Evolutionary conservation across 1,140 invertebrate genomes (phyloP).

Genomic region (Galleria mellonella): DNA sequence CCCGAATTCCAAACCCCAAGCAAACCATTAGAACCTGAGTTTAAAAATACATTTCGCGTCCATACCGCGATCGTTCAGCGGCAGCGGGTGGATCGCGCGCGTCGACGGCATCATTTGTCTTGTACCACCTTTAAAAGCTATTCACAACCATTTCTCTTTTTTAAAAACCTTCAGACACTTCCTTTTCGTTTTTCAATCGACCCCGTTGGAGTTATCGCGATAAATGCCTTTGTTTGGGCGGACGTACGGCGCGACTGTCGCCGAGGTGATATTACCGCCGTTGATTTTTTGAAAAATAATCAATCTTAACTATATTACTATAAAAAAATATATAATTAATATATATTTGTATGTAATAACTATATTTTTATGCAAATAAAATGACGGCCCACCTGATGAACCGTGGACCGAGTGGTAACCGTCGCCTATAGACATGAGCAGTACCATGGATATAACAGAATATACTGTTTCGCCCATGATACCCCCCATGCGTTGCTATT

Average conservation of each 20-base stretch:
- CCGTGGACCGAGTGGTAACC: too few species aligned
- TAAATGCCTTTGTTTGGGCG: slow-evolving; percentile 52
- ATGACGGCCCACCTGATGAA: too few species aligned
- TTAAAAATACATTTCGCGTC: too few species aligned
- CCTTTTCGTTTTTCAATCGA: slow-evolving; percentile 70
- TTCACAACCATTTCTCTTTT: slow-evolving; percentile 59
- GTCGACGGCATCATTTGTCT: slow-evolving; percentile 19
- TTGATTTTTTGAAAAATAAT: not conserved
- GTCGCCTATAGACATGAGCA: too few species aligned
- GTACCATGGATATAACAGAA: too few species aligned
- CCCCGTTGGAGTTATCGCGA: slow-evolving; percentile 49
- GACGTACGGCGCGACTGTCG: slow-evolving; percentile 11
- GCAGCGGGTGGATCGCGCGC: not conserved
- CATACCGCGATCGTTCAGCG: too few species aligned
- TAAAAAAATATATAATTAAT: not conserved
- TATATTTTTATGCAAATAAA: not conserved
- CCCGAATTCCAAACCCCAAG: too few species aligned
- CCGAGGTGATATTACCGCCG: slow-evolving; percentile 17
- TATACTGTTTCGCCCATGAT: too few species aligned
- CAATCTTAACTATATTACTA: not conserved
- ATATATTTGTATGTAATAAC: not conserved
- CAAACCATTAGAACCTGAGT: too few species aligned
- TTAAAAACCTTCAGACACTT: slow-evolving; percentile 70
- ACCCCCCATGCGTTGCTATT: too few species aligned
- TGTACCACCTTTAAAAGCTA: slow-evolving; percentile 23